Conservation (phyloP, 2,113 vertebrate species). For the Ceratotherium simum region DNA sequence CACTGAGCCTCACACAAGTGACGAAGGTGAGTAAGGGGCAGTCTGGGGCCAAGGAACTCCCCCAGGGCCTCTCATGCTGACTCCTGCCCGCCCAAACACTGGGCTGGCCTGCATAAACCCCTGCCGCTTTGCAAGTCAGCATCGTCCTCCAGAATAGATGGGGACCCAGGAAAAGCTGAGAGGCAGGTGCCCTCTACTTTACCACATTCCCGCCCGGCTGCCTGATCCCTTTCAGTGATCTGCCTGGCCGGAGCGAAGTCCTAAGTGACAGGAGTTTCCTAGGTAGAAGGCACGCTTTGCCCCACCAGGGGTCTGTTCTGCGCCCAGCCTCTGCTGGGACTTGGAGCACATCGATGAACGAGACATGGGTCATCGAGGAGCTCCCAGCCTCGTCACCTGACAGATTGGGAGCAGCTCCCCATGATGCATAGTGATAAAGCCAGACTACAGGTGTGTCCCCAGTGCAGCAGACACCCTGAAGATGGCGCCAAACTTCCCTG, state of each 20-base stretch:
- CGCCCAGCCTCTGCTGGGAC: background rate
- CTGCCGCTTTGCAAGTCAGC: background rate
- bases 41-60: background rate
- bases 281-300: background rate
- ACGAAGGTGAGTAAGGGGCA: conserved; percentile 92
- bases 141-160: background rate
- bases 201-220: background rate
- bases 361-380: background rate
- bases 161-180: background rate
- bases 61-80: fast-evolving
- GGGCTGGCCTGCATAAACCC: background rate
- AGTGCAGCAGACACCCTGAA: background rate
- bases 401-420: background rate
- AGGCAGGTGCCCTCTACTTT: background rate
- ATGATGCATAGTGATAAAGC: background rate
- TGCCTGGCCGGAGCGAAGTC: background rate
- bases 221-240: background rate
- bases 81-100: background rate
- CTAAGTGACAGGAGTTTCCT: background rate
- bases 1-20: conserved; percentile 97
- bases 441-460: no score
- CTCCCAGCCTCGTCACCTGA: background rate
- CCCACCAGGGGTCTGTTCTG: background rate
- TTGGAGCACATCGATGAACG: no score
- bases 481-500: background rate